Evolutionary conservation across 1,140 invertebrate genomes (phyloP), one percentile per base, ranked within the genome.

Genomic region (Heliconius nattereri): DNA sequence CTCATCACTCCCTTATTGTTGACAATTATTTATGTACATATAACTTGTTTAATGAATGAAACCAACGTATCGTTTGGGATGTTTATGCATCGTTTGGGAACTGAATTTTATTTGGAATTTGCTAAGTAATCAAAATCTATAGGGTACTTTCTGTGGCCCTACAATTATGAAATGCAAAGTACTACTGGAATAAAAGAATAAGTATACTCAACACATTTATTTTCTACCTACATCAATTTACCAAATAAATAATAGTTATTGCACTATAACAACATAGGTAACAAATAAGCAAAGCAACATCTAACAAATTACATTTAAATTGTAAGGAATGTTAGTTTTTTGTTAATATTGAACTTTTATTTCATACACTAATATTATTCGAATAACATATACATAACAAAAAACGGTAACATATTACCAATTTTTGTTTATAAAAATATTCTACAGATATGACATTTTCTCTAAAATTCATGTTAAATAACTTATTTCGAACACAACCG

Each of bases 121-220:
- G 8, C 37, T 11, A 9, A 37, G 37, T 37, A 37, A 9, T 37
- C 37, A 37, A 37, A 37, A 37, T 9, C 9, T 37, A 37, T 2
- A 37, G 37, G 29, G 29, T 32, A 32, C 29, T 32, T 32, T 32
- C 29, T 32, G 29, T 32, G 29, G 29, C 29, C 29, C 29, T 29
- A 29, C 2, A 29, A 29, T 29, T 29, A 29, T 29, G 29, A 29
- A 29, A 29, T 40, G 11, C 40, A 11, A 13, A 40, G 29, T 29
- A 40, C 52, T 20, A n/a, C 20, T 57, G 54, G 54, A 66, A 6
- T 66, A 26, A 66, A 66, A 66, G 3, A 66, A 66, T 66, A n/a
- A 16, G 23, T 66, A 66, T 66, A 66, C 23, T 66, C 23, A 66
- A 66, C 57, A 66, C 57, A 66, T 66, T 66, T 66, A 66, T 66